Evolutionary conservation across 2,888 invertebrate genomes (phyloP), one percentile per base, ranked within the genome.

Genomic region (Dicycla oo): DNA sequence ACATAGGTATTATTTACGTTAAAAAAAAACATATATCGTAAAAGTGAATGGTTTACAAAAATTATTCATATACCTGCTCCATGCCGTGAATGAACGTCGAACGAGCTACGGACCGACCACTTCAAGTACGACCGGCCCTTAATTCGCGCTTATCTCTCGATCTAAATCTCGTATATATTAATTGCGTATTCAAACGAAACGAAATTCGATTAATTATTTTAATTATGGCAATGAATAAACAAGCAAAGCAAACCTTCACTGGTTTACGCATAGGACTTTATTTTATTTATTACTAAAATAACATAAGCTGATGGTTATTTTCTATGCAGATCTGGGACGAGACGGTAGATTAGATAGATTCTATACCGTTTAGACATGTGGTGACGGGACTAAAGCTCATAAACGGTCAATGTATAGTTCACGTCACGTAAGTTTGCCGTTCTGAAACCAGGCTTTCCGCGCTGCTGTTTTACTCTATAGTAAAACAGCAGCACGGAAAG

Each of bases 181-280:
- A 88, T 86, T 87, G 85, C 81, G 77, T 83, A 88, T 85, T 87
- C 85, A 88, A 86, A 83, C 80, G 79, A 84, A 88, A 87, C 81
- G 85, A 87, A 90, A 88, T 87, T 83, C 85, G 82, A 90, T 89
- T 90, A 88, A 88, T 90, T 88, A 88, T 83, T 79, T 85, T 87
- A 86, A 90, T 89, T 87, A 88, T 78, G 69, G 78, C 81, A 84
- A 86, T 88, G 84, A 86, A 89, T 87, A 87, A 86, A 85, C 80
- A 83, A 78, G 83, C 72, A 78, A 57, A 38, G 57, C 13, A 13
- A 72, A 79, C 85, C 79, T 86, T 75, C 77, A 69, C 74, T 78
- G 79, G 81, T 75, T 75, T 75, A 64, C 69, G 43, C 60, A 8
- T 60, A 66, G n/a, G 23, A 67, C 58, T 54, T 61, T 53, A 57